Base-by-base conservation (phyloP, 1,140 invertebrate species). In the Anastrepha obliqua region DNA sequence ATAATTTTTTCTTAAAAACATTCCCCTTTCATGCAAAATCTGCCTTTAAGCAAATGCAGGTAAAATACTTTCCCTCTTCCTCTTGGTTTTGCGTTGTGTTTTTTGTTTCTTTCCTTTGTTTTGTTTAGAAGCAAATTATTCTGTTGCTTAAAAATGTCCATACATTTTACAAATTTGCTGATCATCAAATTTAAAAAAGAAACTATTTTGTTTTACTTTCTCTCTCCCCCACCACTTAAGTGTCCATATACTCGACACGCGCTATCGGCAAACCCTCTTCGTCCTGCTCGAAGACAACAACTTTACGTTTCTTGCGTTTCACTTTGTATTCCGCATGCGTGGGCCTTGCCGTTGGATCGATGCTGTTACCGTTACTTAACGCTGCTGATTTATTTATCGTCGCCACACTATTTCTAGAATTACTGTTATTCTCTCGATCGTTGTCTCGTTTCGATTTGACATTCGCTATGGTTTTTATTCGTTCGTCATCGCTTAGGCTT, bases 221-320 rank as follows among this genome's bases (percentile, higher is more conserved):
- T 29, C 29, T 1, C n/a, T 42, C 29, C 39, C 1, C 39, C 65
- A 3, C 29, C 15, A n/a, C 9, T 81, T 42, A 67, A 67, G n/a
- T 67, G 62, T 86, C 55, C 59, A 86, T 58, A 87, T 92, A 92
- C 67, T 91, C 91, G 55, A 92, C 90, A 7, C 91, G 89, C 3
- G 91, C 91, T 81, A 91, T 90, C 0, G 91, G 91, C 17, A 88
- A 70, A 13, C 91, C 91, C 67, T 91, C 89, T 39, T 92, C 91
- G 78, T 92, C 89, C 3, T 90, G 78, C 59, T 92, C 91, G 42
- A 92, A 92, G 0, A 92, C 91, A 44, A 92, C 91, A 78, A 92
- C 67, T 67, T 92, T 92, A 42, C 91, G 90, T 89, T 90, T 90
- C 87, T 87, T 67, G 6, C 85, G 85, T 62, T 62, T 60, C 58